phyloP scores from a whole-genome alignment of 1,140 invertebrate genomes.

The Drosophila bifasciata region DNA sequence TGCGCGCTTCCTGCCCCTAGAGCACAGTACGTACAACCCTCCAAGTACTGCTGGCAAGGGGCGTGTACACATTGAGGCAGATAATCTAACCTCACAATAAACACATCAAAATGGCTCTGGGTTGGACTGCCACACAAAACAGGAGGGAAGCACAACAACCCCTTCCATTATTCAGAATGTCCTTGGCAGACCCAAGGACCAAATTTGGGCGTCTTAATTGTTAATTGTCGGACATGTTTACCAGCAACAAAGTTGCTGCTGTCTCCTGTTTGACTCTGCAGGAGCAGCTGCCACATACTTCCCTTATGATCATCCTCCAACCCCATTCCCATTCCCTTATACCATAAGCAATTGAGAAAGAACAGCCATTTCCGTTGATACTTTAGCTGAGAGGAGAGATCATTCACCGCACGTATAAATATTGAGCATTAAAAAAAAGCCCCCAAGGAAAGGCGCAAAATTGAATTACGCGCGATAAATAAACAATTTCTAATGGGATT shows the following conservation, averaged over 20 bases:
- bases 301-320: conserved; percentile 3
- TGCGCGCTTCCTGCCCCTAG: conserved; percentile 21
- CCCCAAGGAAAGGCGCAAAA: conserved; percentile 12
- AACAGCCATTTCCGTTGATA: conserved; percentile 62
- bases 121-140: conserved; percentile 9
- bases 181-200: conserved; percentile 12
- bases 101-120: conserved; percentile 70
- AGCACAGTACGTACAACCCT: conserved; percentile 20
- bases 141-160: conserved; percentile 26
- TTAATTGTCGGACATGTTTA: conserved; percentile 70
- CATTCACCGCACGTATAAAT: conserved; percentile 28
- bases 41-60: conserved; percentile 29
- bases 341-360: conserved; percentile 18
- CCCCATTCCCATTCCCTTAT: neutral
- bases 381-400: conserved; percentile 17
- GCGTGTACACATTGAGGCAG: conserved; percentile 45
- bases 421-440: conserved; percentile 38
- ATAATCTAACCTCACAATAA: conserved; percentile 67
- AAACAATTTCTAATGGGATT: conserved; percentile 63
- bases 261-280: conserved; percentile 5
- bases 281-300: conserved; percentile 57
- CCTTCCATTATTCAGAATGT: neutral
- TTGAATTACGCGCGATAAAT: conserved; percentile 52
- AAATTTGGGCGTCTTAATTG: conserved; percentile 50
- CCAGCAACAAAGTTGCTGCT: conserved; percentile 40